Base-by-base conservation (phyloP, 2,888 invertebrate genomes). In the Auanema freiburgensis region DNA sequence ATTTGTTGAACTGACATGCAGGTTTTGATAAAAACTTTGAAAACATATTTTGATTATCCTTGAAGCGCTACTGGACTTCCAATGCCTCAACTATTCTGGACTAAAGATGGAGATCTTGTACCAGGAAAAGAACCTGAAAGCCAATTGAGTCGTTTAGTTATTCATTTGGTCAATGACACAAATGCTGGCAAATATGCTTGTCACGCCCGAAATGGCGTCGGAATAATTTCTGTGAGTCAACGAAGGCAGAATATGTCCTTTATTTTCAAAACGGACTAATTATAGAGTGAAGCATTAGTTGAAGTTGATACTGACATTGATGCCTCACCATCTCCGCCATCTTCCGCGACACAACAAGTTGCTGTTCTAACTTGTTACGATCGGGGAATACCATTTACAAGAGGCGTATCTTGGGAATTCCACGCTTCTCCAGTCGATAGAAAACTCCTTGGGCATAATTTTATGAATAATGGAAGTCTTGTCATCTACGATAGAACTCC, bases 1-100 rank as follows among this genome's bases (percentile, higher is more conserved):
- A 12, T 59, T 55, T 11, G 25, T 69, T 50, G 57, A 64, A 18
- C 44, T 78, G n/a, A 40, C 53, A 4, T 57, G 57, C 63, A 63
- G 63, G 63, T 63, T 18, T 40, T 18, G 42, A 49, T 25, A 50
- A 14, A 21, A 24, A 21, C 23, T 18, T 8, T 16, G 44, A 12
- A 58, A 59, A 21, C 44, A 83, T 89, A 12, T 56, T 5, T 10
- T 46, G 46, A 8, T 3, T 16, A 5, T 8, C 21, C 46, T 46
- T 72, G 60, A 33, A 71, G 88, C 63, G 88, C 88, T 1, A 83
- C 86, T 14, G 90, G 89, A 0, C 88, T 88, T 66, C 90, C 90
- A 0, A 65, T 86, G 40, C 89, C 90, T 0, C 78, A 76, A 0
- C 85, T 90, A n/a, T 72, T 80, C 2, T 90, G 90, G 90, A 85